A percentile compares a stretch with the other conserved stretches of the same genome.
Evolutionary conservation across 2,797 vertebrate species (phyloP).

Genomic region (Peromyscus melanophrys): DNA sequence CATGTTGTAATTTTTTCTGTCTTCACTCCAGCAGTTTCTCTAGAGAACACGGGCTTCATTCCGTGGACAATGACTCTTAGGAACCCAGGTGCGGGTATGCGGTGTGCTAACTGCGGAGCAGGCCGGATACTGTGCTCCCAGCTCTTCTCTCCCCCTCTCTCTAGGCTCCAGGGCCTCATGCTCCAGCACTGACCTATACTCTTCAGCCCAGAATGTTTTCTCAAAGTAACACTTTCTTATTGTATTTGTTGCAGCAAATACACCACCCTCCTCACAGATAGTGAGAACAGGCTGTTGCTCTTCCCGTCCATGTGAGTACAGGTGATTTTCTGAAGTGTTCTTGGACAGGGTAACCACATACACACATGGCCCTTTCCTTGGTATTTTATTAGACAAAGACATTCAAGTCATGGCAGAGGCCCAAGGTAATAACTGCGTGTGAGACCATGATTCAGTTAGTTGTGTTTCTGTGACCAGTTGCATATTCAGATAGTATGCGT

Average conservation of each 20-base stretch:
- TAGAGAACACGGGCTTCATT: neutral
- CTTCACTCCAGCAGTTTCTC: neutral
- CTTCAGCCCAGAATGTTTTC: neutral
- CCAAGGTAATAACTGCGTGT: neutral
- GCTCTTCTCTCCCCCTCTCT: neutral
- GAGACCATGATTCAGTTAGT: neutral
- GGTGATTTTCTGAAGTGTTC: conserved; percentile 52
- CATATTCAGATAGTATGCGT: neutral
- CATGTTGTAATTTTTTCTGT: neutral
- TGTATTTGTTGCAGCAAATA: conserved; percentile 91
- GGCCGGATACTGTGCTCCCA: neutral
- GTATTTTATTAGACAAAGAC: conserved; percentile 32
- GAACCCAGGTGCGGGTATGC: neutral
- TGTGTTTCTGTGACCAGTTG: conserved; percentile 39
- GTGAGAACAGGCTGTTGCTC: conserved; percentile 91
- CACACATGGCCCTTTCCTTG: neutral
- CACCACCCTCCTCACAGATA: conserved; percentile 93
- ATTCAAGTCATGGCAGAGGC: conserved; percentile 39
- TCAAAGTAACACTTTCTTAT: conserved; percentile 27
- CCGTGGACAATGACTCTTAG: conserved; percentile 15
- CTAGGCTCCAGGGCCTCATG: neutral
- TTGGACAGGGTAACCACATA: conserved; percentile 23
- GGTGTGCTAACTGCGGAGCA: neutral
- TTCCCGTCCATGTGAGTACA: conserved; percentile 95
- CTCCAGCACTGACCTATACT: neutral